Percentiles rank a stretch among this genome's conserved stretches.
phyloP scores from a whole-genome alignment of 2,888 invertebrate genomes.

The Tipula helvola region DNA sequence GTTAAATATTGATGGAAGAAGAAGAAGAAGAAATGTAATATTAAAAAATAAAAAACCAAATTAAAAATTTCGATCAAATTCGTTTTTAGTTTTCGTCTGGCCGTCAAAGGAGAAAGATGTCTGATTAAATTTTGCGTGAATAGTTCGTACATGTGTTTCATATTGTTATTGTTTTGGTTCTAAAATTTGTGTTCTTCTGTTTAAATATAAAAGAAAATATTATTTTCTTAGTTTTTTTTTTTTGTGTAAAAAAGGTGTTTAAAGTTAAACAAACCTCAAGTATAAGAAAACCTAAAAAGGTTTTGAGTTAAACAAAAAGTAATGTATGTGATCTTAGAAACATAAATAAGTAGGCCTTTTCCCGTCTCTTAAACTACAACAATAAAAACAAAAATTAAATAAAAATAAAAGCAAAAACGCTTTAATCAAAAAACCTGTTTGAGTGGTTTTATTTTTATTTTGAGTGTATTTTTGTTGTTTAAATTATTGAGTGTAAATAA shows the following conservation, averaged over 20 bases:
- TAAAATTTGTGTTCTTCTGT: background rate
- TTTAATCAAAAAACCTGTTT: background rate
- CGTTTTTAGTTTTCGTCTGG: conserved; percentile 7
- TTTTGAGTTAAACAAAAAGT: background rate
- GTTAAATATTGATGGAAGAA: background rate
- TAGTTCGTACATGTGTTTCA: background rate
- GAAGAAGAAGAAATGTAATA: background rate
- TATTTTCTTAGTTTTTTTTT: background rate
- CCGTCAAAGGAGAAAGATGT: conserved; percentile 6
- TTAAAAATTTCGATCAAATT: background rate
- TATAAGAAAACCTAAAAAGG: background rate
- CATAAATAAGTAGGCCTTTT: background rate
- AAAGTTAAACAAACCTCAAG: background rate
- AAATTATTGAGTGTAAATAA: background rate
- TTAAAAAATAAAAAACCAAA: background rate
- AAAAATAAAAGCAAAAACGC: background rate
- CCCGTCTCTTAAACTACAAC: background rate
- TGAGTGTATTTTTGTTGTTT: background rate
- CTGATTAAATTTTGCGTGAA: background rate
- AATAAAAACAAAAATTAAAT: too few relatives aligned
- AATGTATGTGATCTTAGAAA: background rate
- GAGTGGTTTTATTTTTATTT: background rate
- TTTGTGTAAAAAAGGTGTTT: background rate
- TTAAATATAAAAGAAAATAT: background rate
- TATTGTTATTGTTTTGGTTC: background rate